Percentiles rank a stretch among this genome's conserved stretches.
Conservation (phyloP, 1,140 invertebrate genomes). For the Chrysoperla carnea region DNA sequence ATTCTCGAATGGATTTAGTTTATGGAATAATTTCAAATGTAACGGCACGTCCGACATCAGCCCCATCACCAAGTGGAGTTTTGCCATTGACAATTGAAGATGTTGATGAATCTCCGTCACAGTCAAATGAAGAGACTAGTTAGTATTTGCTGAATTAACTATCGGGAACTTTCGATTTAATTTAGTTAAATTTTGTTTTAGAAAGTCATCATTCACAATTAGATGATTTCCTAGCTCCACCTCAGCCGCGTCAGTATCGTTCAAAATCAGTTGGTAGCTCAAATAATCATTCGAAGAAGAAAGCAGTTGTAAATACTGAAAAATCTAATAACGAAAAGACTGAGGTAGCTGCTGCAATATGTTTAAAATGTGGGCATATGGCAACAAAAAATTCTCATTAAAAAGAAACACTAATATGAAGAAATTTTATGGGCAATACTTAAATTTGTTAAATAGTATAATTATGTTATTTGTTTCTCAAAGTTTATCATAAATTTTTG, state of each 20-base stretch:
- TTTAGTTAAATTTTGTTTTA: neutral
- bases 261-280: conserved; percentile 25
- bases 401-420: too few species aligned
- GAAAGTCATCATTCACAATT: neutral
- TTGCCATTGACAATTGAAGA: conserved; percentile 40
- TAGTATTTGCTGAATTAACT: neutral
- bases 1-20: conserved; percentile 82
- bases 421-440: too few species aligned
- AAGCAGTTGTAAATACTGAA: neutral
- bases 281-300: neutral
- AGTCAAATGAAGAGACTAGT: neutral
- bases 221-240: conserved; percentile 2
- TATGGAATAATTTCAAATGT: conserved; percentile 34
- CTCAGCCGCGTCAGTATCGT: conserved; percentile 19
- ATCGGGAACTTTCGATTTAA: neutral
- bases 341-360: neutral
- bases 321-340: too few species aligned
- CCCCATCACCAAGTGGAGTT: conserved; percentile 14
- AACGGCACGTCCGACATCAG: conserved; percentile 18
- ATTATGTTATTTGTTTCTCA: too few species aligned
- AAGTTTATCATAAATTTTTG: too few species aligned
- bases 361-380: neutral
- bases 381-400: too few species aligned
- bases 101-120: neutral
- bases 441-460: too few species aligned